Percentiles rank a stretch among this genome's conserved stretches.
phyloP scores from a whole-genome alignment of 2,888 invertebrate species.

The Campopleginae sp. region DNA sequence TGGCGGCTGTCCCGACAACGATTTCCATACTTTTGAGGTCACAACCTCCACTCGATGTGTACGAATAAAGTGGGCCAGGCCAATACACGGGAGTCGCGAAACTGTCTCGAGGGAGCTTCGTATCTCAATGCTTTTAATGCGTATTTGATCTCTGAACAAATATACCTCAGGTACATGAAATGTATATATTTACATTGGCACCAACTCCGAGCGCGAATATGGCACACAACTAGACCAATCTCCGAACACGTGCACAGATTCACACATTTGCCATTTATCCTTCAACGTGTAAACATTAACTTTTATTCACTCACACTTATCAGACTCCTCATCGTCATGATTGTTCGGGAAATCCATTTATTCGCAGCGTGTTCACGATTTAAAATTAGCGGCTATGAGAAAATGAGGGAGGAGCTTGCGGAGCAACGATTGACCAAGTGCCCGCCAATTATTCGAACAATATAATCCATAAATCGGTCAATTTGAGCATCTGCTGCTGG shows the following conservation, averaged over 20 bases:
- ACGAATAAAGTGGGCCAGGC: slow-evolving; percentile 18
- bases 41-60: slow-evolving; percentile 40
- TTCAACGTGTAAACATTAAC: slow-evolving; percentile 16
- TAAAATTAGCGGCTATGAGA: slow-evolving; percentile 9
- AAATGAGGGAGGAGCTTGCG: neutral
- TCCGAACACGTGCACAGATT: slow-evolving; percentile 44
- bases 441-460: neutral
- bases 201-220: neutral
- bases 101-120: neutral
- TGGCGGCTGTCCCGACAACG: slow-evolving; percentile 24
- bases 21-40: slow-evolving; percentile 58
- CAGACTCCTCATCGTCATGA: neutral
- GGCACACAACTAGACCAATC: slow-evolving; percentile 19
- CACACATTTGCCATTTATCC: slow-evolving; percentile 49
- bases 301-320: neutral
- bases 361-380: slow-evolving; percentile 2
- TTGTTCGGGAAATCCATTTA: neutral
- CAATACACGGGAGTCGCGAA: slow-evolving; percentile 27
- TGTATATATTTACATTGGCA: slow-evolving; percentile 50
- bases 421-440: neutral
- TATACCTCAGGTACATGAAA: slow-evolving; percentile 15
- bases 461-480: too few species aligned
- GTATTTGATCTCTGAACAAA: slow-evolving; percentile 52
- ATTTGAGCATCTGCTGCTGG: too few species aligned
- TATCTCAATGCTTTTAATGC: slow-evolving; percentile 33